Percentiles rank a stretch among this genome's conserved stretches.
phyloP scores from a whole-genome alignment of 2,888 invertebrate species.

The Cryptocephalus primarius region DNA sequence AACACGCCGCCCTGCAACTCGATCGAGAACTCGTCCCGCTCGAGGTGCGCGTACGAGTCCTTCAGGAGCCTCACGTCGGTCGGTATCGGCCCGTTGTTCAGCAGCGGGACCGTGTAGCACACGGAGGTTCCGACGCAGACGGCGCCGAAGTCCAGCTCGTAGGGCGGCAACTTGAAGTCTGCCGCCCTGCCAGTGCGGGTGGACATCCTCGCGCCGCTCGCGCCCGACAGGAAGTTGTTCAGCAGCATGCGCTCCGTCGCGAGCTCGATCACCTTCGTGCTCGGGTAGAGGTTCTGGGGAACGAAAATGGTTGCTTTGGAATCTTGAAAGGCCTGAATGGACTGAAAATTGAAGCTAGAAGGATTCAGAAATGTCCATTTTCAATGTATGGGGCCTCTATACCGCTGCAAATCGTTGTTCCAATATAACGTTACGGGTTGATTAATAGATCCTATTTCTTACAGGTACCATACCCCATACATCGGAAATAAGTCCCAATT shows the following conservation, averaged over 20 bases:
- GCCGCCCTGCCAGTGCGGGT: conserved; percentile 36
- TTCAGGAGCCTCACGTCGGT: conserved; percentile 36
- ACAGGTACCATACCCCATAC: no score
- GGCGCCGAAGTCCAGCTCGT: conserved; percentile 46
- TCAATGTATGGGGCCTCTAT: not conserved
- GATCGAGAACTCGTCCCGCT: conserved; percentile 26
- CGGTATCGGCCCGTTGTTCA: conserved; percentile 46
- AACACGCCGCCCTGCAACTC: conserved; percentile 35
- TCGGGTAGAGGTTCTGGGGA: conserved; percentile 32
- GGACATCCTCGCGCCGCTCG: conserved; percentile 25
- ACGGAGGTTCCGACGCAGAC: conserved; percentile 40
- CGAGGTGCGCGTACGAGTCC: conserved; percentile 14
- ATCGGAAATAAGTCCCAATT: no score
- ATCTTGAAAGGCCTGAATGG: not conserved
- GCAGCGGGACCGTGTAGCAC: conserved; percentile 30
- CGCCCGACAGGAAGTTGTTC: conserved; percentile 34
- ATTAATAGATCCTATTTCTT: no score
- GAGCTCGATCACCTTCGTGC: conserved; percentile 48
- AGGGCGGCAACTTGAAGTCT: conserved; percentile 41
- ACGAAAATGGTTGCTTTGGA: no score
- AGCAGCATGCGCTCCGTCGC: conserved; percentile 47
- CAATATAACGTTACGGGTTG: no score
- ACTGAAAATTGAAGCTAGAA: no score
- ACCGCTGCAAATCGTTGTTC: no score
- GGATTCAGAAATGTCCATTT: no score